Evolutionary conservation across 2,888 invertebrate genomes (phyloP), one percentile per base, ranked within the genome.

Genomic region (Hypomecis atomaria): DNA sequence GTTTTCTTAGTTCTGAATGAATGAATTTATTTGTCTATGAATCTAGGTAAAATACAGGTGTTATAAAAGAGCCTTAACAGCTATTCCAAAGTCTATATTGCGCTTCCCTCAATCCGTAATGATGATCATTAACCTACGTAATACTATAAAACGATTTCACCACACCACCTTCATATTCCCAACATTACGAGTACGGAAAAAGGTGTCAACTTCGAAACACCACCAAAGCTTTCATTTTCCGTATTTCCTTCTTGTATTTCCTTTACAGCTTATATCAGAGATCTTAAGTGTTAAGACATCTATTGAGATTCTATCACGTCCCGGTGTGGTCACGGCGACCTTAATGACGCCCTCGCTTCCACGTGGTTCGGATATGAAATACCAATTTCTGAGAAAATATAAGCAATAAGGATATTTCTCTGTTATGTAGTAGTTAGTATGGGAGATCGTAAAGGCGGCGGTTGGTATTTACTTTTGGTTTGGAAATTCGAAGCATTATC

Each of bases 351-450:
- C 47, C 45, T 44, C 48, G 53, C 48, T n/a, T 48, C 52, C 66
- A 70, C 70, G 71, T 70, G 54, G 62, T 45, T 49, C 50, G 60
- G 48, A 67, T 70, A 70, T 72, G 70, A 70, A 70, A 70, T 72
- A 69, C 69, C 67, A 61, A 66, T 58, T 38, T 54, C 42, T 36
- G 50, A 45, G 52, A 33, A 67, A 66, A 65, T 67, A 63, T 54
- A 61, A 60, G 57, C 53, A 57, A 57, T 61, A 43, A 53, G 44
- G 45, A 47, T 52, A 42, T 49, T 56, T 50, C 50, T 11, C 53
- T 43, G 59, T 49, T 63, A 33, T 59, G 55, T n/a, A n/a, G n/a
- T n/a, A n/a, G n/a, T 50, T 62, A 42, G 57, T 42, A 34, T 23
- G 40, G 62, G 13, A 52, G 47, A 11, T 49, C 58, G 55, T 55